Percentiles rank a stretch among this genome's conserved stretches.
Evolutionary conservation across 2,113 vertebrate species (phyloP).

Genomic region (Pimephales promelas): DNA sequence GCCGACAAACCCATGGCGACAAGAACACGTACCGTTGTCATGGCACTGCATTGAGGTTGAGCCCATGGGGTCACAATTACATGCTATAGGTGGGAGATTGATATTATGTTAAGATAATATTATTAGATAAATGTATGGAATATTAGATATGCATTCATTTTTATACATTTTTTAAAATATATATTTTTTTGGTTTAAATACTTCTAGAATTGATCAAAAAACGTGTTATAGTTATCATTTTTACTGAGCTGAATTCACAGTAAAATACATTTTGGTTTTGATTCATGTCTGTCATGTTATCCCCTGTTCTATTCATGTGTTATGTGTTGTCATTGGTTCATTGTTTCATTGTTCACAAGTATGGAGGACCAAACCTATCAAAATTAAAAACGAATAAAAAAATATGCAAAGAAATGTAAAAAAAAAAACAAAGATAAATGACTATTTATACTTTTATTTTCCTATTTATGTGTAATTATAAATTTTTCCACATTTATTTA

Average conservation of each 20-base stretch:
- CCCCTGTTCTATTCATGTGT: too few relatives aligned
- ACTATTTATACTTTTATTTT: too few relatives aligned
- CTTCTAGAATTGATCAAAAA: background rate
- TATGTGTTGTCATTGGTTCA: too few relatives aligned
- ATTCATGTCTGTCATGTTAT: too few relatives aligned
- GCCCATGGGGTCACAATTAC: constrained; percentile 89
- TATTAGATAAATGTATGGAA: too few relatives aligned
- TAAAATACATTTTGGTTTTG: background rate
- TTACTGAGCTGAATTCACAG: constrained; percentile 1
- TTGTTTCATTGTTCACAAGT: too few relatives aligned
- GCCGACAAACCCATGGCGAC: constrained; percentile 82
- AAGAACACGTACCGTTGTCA: constrained; percentile 84
- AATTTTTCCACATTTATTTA: too few relatives aligned
- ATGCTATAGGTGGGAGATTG: constrained; percentile 73
- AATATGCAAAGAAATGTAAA: too few relatives aligned
- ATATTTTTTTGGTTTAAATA: background rate
- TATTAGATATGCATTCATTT: background rate
- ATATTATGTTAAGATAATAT: background rate
- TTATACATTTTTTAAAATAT: background rate
- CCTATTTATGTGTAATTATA: too few relatives aligned
- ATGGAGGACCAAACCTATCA: too few relatives aligned
- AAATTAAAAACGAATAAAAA: too few relatives aligned
- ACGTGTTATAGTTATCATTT: background rate
- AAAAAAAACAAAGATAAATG: too few relatives aligned
- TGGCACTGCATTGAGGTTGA: constrained; percentile 82